phyloP scores from a whole-genome alignment of 2,113 vertebrate genomes.

The Danio rerio region DNA sequence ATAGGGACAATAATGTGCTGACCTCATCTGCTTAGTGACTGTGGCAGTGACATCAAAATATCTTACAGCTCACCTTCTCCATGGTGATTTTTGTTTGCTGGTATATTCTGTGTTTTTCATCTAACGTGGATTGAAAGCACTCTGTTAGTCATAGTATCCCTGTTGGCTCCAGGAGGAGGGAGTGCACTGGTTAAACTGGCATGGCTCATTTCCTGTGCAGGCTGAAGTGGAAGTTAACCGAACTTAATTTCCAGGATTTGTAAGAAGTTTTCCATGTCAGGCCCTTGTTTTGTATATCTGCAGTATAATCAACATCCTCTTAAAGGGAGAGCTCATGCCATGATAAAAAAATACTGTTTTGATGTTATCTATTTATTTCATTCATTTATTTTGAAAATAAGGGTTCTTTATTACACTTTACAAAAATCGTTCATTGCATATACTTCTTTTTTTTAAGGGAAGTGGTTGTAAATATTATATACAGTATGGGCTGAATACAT shows the following conservation, averaged over 20 bases:
- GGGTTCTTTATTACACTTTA: too few relatives aligned
- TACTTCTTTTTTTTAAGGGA: too few relatives aligned
- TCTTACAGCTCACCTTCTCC: constrained; percentile 1
- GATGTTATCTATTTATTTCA: too few relatives aligned
- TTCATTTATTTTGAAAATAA: too few relatives aligned
- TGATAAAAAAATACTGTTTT: too few relatives aligned
- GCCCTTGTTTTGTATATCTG: constrained; percentile 49
- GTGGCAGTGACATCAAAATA: too few relatives aligned
- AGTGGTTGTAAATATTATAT: too few relatives aligned
- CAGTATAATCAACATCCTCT: constrained; percentile 29
- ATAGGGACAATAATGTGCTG: neutral
- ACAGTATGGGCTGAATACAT: too few relatives aligned
- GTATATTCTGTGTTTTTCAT: neutral
- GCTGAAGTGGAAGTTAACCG: constrained; percentile 3
- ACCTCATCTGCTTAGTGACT: constrained; percentile 5
- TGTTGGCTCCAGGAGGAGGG: neutral
- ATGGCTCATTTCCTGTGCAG: constrained; percentile 57
- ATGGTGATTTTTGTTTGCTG: constrained; percentile 32
- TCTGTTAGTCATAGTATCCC: neutral
- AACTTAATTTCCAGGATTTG: constrained; percentile 64
- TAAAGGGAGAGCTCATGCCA: neutral
- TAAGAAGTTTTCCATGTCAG: constrained; percentile 61
- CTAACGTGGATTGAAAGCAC: neutral
- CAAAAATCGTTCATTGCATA: too few relatives aligned
- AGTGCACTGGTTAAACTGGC: constrained; percentile 15